Evolutionary conservation across 1,140 invertebrate species (phyloP).

Genomic region (Solenopsis fugax): DNA sequence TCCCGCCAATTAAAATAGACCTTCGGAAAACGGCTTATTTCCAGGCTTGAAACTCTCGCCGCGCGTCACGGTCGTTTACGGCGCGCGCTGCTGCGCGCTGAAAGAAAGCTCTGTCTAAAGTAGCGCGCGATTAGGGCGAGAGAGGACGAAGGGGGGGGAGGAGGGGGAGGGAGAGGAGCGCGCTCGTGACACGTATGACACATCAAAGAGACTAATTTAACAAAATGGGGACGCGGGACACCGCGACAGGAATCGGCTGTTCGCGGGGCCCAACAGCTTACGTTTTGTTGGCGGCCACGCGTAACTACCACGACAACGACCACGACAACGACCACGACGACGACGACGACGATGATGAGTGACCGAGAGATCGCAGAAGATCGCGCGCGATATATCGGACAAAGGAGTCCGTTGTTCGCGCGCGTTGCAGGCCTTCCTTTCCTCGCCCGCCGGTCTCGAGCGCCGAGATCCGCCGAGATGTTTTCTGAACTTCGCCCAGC

Average conservation of each 20-base stretch:
- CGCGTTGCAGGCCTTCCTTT: constrained; percentile 48
- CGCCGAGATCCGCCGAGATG: constrained; percentile 47
- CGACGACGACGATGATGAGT: constrained; percentile 16
- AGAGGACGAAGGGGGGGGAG: neutral
- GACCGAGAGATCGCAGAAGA: constrained; percentile 58
- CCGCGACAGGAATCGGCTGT: constrained; percentile 54
- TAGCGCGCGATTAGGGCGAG: constrained; percentile 52
- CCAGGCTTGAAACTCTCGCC: constrained; percentile 7
- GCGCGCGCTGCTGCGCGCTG: constrained; percentile 10
- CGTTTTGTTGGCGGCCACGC: constrained; percentile 49
- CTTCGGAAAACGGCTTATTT: constrained; percentile 54
- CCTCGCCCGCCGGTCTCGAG: constrained; percentile 21
- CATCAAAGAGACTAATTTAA: constrained; percentile 65
- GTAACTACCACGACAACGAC: neutral
- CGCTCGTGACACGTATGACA: constrained; percentile 58
- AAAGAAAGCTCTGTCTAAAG: constrained; percentile 64
- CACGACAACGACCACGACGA: constrained; percentile 24
- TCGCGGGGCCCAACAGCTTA: constrained; percentile 42
- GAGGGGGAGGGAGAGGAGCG: neutral
- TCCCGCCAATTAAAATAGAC: constrained; percentile 56
- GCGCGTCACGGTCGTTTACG: constrained; percentile 9
- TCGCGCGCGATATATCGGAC: constrained; percentile 63
- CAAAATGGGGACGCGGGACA: constrained; percentile 24
- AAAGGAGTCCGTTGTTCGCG: constrained; percentile 59
- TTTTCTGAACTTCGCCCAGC: constrained; percentile 60